Evolutionary conservation across 2,888 invertebrate genomes (phyloP).

Genomic region (Octonoba sinensis): DNA sequence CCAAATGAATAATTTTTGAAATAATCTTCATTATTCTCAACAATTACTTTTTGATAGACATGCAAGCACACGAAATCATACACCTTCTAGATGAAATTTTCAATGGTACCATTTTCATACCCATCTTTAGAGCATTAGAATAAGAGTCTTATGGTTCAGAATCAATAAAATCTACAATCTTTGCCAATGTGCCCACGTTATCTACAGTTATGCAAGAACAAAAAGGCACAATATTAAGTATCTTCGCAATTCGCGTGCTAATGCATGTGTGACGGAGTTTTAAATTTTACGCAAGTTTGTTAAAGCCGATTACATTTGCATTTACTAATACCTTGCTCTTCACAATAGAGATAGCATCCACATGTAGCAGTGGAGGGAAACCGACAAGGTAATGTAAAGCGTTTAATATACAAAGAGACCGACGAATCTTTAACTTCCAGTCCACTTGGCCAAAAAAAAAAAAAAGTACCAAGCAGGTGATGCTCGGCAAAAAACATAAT

Average conservation of each 20-base stretch:
- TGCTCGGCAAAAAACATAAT: constrained; percentile 53
- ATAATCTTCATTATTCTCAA: too few species aligned
- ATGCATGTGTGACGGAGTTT: constrained; percentile 50
- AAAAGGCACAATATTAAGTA: constrained; percentile 62
- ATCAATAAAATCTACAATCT: constrained; percentile 22
- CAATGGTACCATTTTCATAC: not conserved
- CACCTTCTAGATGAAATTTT: constrained; percentile 9
- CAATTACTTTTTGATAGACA: constrained; percentile 1
- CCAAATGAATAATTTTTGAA: not conserved
- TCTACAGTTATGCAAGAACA: constrained; percentile 55
- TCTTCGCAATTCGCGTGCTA: constrained; percentile 58
- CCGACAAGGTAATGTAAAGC: constrained; percentile 62
- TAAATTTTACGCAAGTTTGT: constrained; percentile 26
- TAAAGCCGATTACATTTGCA: constrained; percentile 49
- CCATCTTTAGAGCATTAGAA: not conserved
- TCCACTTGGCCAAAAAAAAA: constrained; percentile 59
- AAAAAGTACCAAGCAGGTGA: constrained; percentile 41
- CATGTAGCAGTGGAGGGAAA: constrained; percentile 59
- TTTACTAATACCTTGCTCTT: constrained; percentile 60
- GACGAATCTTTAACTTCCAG: constrained; percentile 38
- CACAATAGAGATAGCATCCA: constrained; percentile 50
- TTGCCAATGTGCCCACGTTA: constrained; percentile 43
- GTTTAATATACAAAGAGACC: constrained; percentile 62
- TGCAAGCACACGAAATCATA: constrained; percentile 53
- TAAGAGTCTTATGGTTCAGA: not conserved